These are phyloP conservation scores for Drosophila infuscata DNA, from an alignment of 2,888 invertebrate genomes.

Conservation along the genomic window DNA sequence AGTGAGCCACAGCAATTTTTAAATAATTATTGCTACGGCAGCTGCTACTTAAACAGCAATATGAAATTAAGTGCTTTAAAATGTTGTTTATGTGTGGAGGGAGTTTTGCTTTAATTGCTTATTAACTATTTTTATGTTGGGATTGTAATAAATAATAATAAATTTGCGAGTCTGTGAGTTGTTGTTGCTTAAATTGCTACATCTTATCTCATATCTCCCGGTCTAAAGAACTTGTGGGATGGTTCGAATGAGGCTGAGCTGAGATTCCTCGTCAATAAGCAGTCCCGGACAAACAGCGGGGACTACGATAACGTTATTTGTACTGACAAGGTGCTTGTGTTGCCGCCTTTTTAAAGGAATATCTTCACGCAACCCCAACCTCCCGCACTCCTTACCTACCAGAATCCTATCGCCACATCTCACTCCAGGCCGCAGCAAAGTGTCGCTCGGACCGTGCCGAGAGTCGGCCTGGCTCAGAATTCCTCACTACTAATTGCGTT, in stretches of 20 bases:
- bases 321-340: neutral
- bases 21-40: constrained; percentile 56
- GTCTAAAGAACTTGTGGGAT: no score
- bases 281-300: neutral
- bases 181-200: neutral
- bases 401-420: neutral
- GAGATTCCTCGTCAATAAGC: neutral
- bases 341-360: neutral
- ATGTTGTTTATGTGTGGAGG: constrained; percentile 23
- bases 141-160: no score
- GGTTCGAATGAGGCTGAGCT: no score
- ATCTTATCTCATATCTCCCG: neutral
- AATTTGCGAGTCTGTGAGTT: neutral
- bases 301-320: neutral
- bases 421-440: neutral
- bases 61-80: constrained; percentile 55
- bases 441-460: neutral
- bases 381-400: neutral
- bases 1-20: constrained; percentile 43
- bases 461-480: neutral
- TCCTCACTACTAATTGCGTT: no score
- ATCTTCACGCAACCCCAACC: neutral
- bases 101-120: constrained; percentile 1
- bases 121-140: neutral
- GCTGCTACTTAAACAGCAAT: constrained; percentile 52